Conservation (phyloP, 2,797 vertebrate species). For the Phalloptychus januarius region DNA sequence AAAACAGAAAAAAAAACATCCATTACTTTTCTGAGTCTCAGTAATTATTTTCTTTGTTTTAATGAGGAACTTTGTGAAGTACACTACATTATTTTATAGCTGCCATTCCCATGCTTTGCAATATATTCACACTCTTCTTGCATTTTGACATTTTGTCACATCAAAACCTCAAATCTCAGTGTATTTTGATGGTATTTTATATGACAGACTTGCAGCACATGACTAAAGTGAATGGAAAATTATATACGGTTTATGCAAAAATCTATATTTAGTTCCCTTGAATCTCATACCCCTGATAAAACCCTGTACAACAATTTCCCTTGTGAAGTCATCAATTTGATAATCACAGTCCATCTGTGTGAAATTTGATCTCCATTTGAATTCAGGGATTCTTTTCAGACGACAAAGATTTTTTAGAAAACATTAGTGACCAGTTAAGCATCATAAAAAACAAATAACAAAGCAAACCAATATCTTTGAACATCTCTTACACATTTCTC, state of each 20-base stretch:
- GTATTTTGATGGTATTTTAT: neutral
- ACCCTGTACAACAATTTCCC: neutral
- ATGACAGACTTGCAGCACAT: neutral
- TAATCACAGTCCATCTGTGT: neutral
- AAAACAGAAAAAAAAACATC: neutral
- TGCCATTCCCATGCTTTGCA: neutral
- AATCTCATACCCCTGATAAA: neutral
- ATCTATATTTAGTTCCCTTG: neutral
- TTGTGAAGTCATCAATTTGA: neutral
- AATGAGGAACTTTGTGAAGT: neutral
- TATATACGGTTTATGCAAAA: neutral
- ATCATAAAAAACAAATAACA: too few relatives aligned
- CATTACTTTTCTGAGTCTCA: neutral
- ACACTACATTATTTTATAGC: neutral
- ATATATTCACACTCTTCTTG: neutral
- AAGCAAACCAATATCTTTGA: neutral
- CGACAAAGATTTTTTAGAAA: neutral
- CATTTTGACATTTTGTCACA: neutral
- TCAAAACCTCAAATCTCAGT: neutral
- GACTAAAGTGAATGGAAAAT: neutral
- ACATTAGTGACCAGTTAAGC: neutral
- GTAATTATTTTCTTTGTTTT: neutral
- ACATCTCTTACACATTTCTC: neutral
- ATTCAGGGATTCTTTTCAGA: neutral
- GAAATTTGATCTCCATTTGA: neutral